Conservation (phyloP, 2,888 invertebrate species). For the Diploptera punctata region DNA sequence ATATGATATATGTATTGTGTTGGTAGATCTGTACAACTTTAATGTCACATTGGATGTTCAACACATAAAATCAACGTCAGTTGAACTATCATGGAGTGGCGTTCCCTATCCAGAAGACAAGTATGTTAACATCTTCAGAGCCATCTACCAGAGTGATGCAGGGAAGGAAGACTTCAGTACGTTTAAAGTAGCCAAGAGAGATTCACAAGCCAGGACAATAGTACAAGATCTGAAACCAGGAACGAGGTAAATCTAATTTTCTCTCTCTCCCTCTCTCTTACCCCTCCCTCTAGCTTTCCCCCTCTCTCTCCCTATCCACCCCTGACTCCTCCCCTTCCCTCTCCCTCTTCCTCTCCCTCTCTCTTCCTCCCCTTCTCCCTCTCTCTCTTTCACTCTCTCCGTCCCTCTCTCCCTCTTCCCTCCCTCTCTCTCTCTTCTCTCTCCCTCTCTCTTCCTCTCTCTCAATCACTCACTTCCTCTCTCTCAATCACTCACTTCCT, state of each 20-base stretch:
- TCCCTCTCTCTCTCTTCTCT: too few relatives aligned
- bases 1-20: too few relatives aligned
- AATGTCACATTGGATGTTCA: conserved; percentile 78
- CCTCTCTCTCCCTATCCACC: too few relatives aligned
- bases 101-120: conserved; percentile 90
- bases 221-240: conserved; percentile 77
- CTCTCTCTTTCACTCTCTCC: too few relatives aligned
- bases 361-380: background rate
- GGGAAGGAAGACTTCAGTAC: conserved; percentile 75
- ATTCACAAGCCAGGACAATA: conserved; percentile 69
- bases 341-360: too few relatives aligned
- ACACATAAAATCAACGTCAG: conserved; percentile 76
- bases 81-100: conserved; percentile 82
- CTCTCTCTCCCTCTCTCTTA: too few relatives aligned
- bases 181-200: conserved; percentile 77
- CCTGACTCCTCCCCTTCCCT: too few relatives aligned
- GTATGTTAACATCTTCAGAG: conserved; percentile 87
- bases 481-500: too few relatives aligned
- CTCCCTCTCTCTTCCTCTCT: too few relatives aligned
- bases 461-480: too few relatives aligned
- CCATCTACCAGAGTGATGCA: conserved; percentile 78
- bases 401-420: too few relatives aligned
- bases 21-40: conserved; percentile 84
- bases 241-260: conserved; percentile 56
- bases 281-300: too few relatives aligned